phyloP scores from a whole-genome alignment of 2,888 invertebrate species.

The Caenorhabditis becei region DNA sequence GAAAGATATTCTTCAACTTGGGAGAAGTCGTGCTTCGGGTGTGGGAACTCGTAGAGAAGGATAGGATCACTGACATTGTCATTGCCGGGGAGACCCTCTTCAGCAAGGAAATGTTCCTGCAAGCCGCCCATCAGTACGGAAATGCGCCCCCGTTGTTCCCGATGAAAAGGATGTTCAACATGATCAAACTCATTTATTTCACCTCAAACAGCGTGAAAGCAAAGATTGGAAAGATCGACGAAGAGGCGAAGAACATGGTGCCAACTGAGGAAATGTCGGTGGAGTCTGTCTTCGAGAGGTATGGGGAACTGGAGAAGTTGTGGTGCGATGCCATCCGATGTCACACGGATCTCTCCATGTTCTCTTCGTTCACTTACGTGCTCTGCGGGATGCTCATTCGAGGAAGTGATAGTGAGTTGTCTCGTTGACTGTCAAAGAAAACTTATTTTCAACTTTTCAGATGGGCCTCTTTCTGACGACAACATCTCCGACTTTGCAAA shows the following conservation, averaged over 20 bases:
- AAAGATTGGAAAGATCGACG: constrained; percentile 50
- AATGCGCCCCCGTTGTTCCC: constrained; percentile 45
- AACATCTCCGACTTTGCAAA: constrained; percentile 87
- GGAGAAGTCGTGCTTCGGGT: constrained; percentile 76
- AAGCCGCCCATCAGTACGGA: constrained; percentile 59
- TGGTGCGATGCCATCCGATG: constrained; percentile 62
- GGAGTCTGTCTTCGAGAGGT: constrained; percentile 36
- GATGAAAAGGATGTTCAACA: constrained; percentile 52
- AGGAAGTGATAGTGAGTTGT: constrained; percentile 70
- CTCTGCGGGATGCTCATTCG: constrained; percentile 77
- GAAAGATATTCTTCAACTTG: constrained; percentile 82
- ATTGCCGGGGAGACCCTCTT: constrained; percentile 74
- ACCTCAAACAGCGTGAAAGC: constrained; percentile 41
- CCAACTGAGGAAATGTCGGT: constrained; percentile 27
- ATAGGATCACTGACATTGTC: constrained; percentile 72
- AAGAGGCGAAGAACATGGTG: constrained; percentile 37
- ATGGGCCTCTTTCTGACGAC: constrained; percentile 85
- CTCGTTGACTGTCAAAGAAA: no score
- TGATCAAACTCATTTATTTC: constrained; percentile 57
- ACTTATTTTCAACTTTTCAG: constrained; percentile 62
- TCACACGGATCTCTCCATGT: constrained; percentile 71
- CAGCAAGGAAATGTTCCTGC: constrained; percentile 71
- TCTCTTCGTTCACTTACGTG: constrained; percentile 77
- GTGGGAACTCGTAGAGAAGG: constrained; percentile 78
- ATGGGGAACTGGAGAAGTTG: constrained; percentile 43